Base-by-base conservation (phyloP, 2,113 vertebrate species). In the Oxygymnocypris stewartii region DNA sequence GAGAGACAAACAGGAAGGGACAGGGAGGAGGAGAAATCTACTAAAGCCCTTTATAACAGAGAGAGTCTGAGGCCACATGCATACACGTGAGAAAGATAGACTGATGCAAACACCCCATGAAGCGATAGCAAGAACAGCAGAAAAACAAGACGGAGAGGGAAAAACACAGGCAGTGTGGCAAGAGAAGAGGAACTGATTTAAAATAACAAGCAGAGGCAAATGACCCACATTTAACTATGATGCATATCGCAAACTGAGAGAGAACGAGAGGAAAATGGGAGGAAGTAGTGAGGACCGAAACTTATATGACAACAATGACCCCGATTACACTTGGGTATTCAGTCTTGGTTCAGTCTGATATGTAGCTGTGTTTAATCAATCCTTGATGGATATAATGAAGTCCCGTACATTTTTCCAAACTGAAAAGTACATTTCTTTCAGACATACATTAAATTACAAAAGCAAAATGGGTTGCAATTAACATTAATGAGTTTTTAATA, bases 221-320 rank as follows among this genome's bases (percentile, higher is more conserved):
- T 87, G 90, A 92, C 89, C 90, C 83, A 91, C 84, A 91, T 91
- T 88, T 61, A 40, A 82, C 67, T 54, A 16, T 37, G 77, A 40
- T 65, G 57, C 51, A 74, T 54, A 44, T 35, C 47, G 20, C 5
- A 65, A 35, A 81, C 87, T 16, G 4, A 74, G 71, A 67, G 18
- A 86, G 35, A 69, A 31, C 25, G 9, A 40, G 78, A 82, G 82
- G 49, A 79, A 84, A 28, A 88, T 12, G 28, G 69, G 74, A 88
- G n/a, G 59, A 82, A 9, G 44, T 20, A 85, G 54, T 57, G 49
- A 79, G 31, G 57, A 77, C 13, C 0, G 35, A 80, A 61, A 57
- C 9, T 14, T 11, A 79, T 57, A 54, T 23, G 51, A 37, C 25
- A 79, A 57, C 49, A 35, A 20, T 54, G 31, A 23, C 76, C 49